Conservation (phyloP, 2,113 vertebrate genomes). For the Ictidomys tridecemlineatus region DNA sequence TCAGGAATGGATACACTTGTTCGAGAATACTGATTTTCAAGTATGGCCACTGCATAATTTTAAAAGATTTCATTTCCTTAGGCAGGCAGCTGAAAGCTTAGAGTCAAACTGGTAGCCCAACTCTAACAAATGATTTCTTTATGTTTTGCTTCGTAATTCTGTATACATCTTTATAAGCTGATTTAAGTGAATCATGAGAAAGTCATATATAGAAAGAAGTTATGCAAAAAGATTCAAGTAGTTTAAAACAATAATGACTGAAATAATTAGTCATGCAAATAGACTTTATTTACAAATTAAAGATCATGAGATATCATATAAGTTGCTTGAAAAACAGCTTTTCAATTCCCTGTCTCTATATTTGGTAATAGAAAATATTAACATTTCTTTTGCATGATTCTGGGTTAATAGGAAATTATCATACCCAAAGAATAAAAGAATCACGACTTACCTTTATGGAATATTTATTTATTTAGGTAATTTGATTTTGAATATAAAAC, state of each 20-base stretch:
- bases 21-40: constrained; percentile 37
- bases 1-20: constrained; percentile 5
- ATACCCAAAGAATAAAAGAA: constrained; percentile 40
- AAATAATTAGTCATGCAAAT: constrained; percentile 8
- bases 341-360: background rate
- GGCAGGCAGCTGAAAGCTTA: background rate
- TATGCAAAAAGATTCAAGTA: background rate
- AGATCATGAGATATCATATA: background rate
- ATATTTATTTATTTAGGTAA: constrained; percentile 35
- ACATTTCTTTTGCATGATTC: constrained; percentile 38
- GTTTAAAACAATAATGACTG: constrained; percentile 52
- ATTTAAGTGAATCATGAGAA: constrained; percentile 56
- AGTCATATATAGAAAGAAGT: constrained; percentile 22
- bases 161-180: constrained; percentile 14
- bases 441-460: constrained; percentile 15
- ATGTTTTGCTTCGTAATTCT: constrained; percentile 47
- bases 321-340: constrained; percentile 34
- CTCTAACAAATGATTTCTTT: background rate
- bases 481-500: constrained; percentile 47
- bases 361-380: constrained; percentile 38
- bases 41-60: background rate
- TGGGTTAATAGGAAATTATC: constrained; percentile 30
- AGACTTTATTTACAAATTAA: constrained; percentile 67
- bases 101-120: background rate
- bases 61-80: constrained; percentile 51